A percentile compares a stretch with the other conserved stretches of the same genome.
phyloP scores from a whole-genome alignment of 1,140 invertebrate genomes.

The Zophobas morio region DNA sequence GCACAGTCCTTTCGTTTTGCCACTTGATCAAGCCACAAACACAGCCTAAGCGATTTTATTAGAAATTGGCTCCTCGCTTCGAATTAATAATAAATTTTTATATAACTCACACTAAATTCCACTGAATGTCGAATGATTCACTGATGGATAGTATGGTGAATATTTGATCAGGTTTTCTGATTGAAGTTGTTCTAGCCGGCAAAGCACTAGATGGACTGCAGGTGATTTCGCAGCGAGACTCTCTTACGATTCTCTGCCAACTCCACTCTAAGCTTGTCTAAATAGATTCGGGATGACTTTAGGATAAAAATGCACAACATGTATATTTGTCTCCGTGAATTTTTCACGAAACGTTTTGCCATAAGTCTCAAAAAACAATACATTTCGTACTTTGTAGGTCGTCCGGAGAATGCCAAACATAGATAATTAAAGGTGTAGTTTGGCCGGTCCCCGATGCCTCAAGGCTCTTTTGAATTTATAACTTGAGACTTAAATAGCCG shows the following conservation, averaged over 20 bases:
- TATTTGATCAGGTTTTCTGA: slow-evolving; percentile 23
- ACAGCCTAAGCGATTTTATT: background rate
- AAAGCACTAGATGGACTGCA: slow-evolving; percentile 46
- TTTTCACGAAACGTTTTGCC: slow-evolving; percentile 5
- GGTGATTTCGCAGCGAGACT: slow-evolving; percentile 43
- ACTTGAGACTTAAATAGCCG: background rate
- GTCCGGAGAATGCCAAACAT: background rate
- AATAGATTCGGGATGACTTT: slow-evolving; percentile 56
- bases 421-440: background rate
- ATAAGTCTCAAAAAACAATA: slow-evolving; percentile 5
- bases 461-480: background rate
- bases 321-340: slow-evolving; percentile 27
- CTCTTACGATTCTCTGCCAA: slow-evolving; percentile 48
- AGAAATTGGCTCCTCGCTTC: slow-evolving; percentile 6
- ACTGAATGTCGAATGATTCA: slow-evolving; percentile 46
- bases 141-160: slow-evolving; percentile 38
- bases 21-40: too few relatives aligned
- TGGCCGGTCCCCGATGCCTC: background rate
- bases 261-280: slow-evolving; percentile 47
- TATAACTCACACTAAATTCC: slow-evolving; percentile 33
- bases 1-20: too few relatives aligned
- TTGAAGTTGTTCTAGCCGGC: slow-evolving; percentile 33
- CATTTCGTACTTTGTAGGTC: background rate
- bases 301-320: slow-evolving; percentile 44
- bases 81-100: slow-evolving; percentile 31